Evolutionary conservation across 2,888 invertebrate genomes (phyloP).

Genomic region (Philereme transversata): DNA sequence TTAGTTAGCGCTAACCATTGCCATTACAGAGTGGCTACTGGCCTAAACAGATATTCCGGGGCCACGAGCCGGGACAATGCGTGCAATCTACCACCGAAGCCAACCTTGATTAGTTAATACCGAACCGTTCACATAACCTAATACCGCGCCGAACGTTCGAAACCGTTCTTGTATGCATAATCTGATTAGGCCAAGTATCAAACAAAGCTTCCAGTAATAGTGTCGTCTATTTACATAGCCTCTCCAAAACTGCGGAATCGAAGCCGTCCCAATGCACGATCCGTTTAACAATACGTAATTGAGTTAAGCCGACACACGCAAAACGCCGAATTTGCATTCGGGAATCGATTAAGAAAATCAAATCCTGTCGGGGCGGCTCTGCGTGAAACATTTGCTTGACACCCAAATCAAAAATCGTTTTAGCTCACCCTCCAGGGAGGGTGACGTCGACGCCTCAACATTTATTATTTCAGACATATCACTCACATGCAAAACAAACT

Average conservation of each 20-base stretch:
- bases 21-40: constrained; percentile 78
- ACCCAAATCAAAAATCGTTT: constrained; percentile 85
- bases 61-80: constrained; percentile 79
- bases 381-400: constrained; percentile 84
- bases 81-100: constrained; percentile 77
- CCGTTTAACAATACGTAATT: constrained; percentile 49
- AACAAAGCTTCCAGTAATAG: constrained; percentile 73
- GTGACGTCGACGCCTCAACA: constrained; percentile 82
- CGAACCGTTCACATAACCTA: constrained; percentile 75
- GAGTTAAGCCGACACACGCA: constrained; percentile 38
- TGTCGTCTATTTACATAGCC: constrained; percentile 66
- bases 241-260: constrained; percentile 50
- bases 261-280: constrained; percentile 54
- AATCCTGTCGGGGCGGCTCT: constrained; percentile 76
- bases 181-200: constrained; percentile 81
- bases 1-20: constrained; percentile 70
- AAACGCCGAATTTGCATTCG: constrained; percentile 62
- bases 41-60: constrained; percentile 83
- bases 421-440: constrained; percentile 76
- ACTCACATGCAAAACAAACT: constrained; percentile 85
- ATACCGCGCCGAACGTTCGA: constrained; percentile 65
- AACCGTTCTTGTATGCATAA: constrained; percentile 83
- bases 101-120: constrained; percentile 83
- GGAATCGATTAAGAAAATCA: constrained; percentile 83
- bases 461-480: constrained; percentile 85